phyloP scores from a whole-genome alignment of 2,113 vertebrate genomes.

The Anser brachyrhynchus region DNA sequence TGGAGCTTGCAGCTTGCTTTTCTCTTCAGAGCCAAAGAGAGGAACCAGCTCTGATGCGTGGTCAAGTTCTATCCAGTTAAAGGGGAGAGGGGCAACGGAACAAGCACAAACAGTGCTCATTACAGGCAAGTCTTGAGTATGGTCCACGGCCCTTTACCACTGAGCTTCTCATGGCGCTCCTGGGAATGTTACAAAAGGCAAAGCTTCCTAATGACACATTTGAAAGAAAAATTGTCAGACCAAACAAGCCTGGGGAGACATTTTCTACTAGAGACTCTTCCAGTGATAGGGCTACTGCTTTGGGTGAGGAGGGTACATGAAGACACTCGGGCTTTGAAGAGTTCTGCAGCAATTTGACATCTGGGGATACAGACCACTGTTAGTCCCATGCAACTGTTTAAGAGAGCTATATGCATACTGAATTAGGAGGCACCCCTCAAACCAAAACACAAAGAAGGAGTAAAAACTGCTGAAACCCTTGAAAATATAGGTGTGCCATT shows the following conservation, averaged over 20 bases:
- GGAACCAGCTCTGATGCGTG: neutral
- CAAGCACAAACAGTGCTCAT: neutral
- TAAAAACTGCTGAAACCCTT: neutral
- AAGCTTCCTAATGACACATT: accelerated
- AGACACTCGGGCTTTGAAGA: neutral
- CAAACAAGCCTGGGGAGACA: neutral
- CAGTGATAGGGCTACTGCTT: neutral
- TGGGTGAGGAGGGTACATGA: neutral
- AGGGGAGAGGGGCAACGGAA: neutral
- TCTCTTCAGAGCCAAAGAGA: neutral
- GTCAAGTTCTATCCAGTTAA: neutral
- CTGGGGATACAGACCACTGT: neutral
- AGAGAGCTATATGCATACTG: neutral
- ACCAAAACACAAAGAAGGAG: neutral
- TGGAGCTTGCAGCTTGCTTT: neutral
- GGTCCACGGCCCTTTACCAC: neutral
- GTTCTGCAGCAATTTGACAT: neutral
- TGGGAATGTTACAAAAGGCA: neutral
- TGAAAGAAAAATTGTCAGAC: neutral
- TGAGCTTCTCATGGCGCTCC: neutral
- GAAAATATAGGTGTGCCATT: neutral
- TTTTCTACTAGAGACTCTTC: neutral
- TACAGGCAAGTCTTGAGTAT: neutral
- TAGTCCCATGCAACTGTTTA: neutral
- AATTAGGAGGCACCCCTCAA: neutral